These are phyloP conservation scores for Bombus huntii DNA, from an alignment of 1,140 invertebrate genomes.

Conservation along the genomic window DNA sequence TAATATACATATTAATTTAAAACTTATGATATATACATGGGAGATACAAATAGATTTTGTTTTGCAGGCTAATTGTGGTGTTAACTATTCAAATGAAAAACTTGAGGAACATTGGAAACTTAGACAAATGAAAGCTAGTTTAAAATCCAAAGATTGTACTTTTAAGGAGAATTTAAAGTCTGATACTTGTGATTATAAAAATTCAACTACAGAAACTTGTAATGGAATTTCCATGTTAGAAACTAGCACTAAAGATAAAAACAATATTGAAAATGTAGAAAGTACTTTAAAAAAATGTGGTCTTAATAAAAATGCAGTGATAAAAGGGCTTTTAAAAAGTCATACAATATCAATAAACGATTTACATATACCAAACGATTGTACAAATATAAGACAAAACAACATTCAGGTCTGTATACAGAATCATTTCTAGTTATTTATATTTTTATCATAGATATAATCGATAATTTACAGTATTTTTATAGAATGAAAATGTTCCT, in stretches of 20 bases:
- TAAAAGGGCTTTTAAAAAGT: constrained; percentile 51
- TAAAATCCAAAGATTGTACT: neutral
- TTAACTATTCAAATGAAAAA: constrained; percentile 42
- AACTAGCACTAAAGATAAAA: neutral
- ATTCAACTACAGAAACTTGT: neutral
- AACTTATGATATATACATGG: neutral
- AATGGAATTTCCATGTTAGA: neutral
- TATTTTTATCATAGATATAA: neutral
- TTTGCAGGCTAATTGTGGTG: constrained; percentile 43
- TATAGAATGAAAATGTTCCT: constrained; percentile 16
- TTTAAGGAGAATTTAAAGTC: neutral
- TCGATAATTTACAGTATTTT: constrained; percentile 3
- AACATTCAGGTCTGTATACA: neutral
- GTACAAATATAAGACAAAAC: neutral
- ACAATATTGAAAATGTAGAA: neutral
- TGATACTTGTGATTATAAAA: neutral
- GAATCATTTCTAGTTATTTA: neutral
- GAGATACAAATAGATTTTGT: neutral
- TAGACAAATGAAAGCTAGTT: neutral
- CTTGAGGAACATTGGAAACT: constrained; percentile 1
- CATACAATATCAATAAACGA: constrained; percentile 33
- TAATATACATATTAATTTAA: neutral
- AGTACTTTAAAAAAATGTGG: constrained; percentile 15
- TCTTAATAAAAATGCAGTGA: constrained; percentile 51
- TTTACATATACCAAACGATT: constrained; percentile 10